Evolutionary conservation across 2,797 vertebrate genomes (phyloP), one percentile per base, ranked within the genome.

Genomic region (Muraenolepis orangiensis): DNA sequence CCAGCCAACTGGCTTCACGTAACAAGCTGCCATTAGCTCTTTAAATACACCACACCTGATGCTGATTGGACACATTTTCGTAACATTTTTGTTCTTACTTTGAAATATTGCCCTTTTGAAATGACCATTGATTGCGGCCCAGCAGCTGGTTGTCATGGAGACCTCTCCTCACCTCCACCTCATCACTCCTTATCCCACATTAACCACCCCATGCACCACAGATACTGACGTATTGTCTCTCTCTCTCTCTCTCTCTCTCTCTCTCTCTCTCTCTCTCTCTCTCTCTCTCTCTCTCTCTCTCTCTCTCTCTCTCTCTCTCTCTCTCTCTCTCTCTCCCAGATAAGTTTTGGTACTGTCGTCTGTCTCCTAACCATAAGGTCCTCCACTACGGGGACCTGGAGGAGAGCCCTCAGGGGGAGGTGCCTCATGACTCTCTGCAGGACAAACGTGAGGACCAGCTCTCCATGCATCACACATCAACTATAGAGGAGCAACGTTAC

Each of bases 341-440:
- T 86, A 99, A 99, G 88, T 99, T 99, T 84, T 99, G 98, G 98
- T 99, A 98, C 86, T 99, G 97, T 78, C 97, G 97, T 23, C 94
- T 99, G 78, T 99, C 98, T 11, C 98, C 97, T 2, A 99, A 99
- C 90, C 98, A 99, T 94, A 99, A 99, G 91, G 98, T 99, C 88
- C 95, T 99, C 88, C 98, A 99, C 93, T 99, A 98, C 1, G 97
- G 98, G 78, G 98, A 99, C 84, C 91, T 98, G 92, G 98, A 99
- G 82, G 98, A 99, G 91, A 98, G 95, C 87, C 97, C 98, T 61
- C 97, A 98, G 88, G 97, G 96, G 72, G 98, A 99, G 85, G 96
- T 99, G 40, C 95, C 97, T 64, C 96, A 98, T 3, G 98, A 99
- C 89, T 98, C 96, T 84, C 91, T 99, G 80, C 98, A 99, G 91